Evolutionary conservation across 2,888 invertebrate species (phyloP), one percentile per base, ranked within the genome.

Genomic region (Acholoe squamosa): DNA sequence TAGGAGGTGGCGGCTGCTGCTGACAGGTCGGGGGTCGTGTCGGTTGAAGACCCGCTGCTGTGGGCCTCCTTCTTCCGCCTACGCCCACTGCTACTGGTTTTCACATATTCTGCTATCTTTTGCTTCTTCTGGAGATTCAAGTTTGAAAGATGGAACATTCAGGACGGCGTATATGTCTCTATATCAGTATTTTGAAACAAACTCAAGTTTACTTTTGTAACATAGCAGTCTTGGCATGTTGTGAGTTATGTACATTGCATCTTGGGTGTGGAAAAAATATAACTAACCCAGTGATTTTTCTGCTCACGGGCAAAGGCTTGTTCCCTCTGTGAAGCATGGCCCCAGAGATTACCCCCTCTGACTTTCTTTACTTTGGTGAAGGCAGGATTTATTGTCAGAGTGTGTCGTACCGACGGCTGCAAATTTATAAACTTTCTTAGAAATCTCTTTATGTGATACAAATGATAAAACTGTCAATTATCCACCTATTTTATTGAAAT

Each of bases 231-330:
- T n/a, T n/a, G n/a, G n/a, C n/a, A n/a, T n/a, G n/a, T n/a, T n/a
- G n/a, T n/a, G n/a, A n/a, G n/a, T n/a, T n/a, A n/a, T n/a, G n/a
- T n/a, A n/a, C n/a, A n/a, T n/a, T n/a, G n/a, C n/a, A n/a, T n/a
- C n/a, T n/a, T n/a, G n/a, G n/a, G n/a, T n/a, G n/a, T n/a, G n/a
- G n/a, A n/a, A n/a, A n/a, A n/a, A n/a, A n/a, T n/a, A n/a, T n/a
- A n/a, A 34, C 80, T 89, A 28, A 89, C 89, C 89, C 89, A 89
- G 43, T 89, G 89, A 34, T 89, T 89, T 34, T 89, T 89, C 89
- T 67, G 52, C n/a, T 54, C n/a, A 0, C 86, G 86, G 28, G 86
- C 86, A 3, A 52, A 19, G n/a, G 86, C 86, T 28, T 52, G 28
- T 14, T 89, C 67, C 0, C 67, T 22, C 0, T 12, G 61, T 0